phyloP scores from a whole-genome alignment of 2,797 vertebrate species.

The Gymnothorax javanicus region DNA sequence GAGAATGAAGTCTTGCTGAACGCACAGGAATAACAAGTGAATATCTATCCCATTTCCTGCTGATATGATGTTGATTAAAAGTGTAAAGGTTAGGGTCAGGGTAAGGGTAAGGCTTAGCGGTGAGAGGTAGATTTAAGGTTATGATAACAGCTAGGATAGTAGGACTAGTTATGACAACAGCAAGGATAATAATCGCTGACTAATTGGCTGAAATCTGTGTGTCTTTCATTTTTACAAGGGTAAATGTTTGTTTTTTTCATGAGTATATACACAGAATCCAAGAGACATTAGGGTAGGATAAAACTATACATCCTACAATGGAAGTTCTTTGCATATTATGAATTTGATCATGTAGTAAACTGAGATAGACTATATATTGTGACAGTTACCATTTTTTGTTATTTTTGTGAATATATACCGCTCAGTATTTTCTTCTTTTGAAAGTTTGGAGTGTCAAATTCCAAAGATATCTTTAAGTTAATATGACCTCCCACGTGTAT shows the following conservation, averaged over 20 bases:
- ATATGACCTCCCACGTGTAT: background rate
- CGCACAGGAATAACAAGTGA: conserved; percentile 69
- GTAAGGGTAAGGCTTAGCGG: conserved; percentile 76
- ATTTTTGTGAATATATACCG: background rate
- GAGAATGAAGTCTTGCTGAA: conserved; percentile 60
- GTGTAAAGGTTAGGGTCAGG: conserved; percentile 81
- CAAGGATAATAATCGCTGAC: conserved; percentile 82
- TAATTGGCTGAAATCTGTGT: conserved; percentile 80
- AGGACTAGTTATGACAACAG: conserved; percentile 81
- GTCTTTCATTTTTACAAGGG: conserved; percentile 54
- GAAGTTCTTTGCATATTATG: background rate
- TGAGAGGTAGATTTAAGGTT: conserved; percentile 73
- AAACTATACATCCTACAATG: background rate
- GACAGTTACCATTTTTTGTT: background rate
- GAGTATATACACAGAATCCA: conserved; percentile 6
- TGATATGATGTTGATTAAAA: conserved; percentile 83
- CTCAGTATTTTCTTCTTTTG: background rate
- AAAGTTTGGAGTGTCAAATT: background rate
- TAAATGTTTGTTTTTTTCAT: background rate
- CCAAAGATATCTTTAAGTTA: background rate
- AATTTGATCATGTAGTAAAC: background rate
- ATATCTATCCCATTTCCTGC: conserved; percentile 74
- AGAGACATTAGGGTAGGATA: background rate
- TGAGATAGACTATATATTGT: background rate
- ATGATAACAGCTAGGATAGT: conserved; percentile 77